Evolutionary conservation across 2,888 invertebrate genomes (phyloP), one percentile per base, ranked within the genome.

Genomic region (Temnothorax rugatulus): DNA sequence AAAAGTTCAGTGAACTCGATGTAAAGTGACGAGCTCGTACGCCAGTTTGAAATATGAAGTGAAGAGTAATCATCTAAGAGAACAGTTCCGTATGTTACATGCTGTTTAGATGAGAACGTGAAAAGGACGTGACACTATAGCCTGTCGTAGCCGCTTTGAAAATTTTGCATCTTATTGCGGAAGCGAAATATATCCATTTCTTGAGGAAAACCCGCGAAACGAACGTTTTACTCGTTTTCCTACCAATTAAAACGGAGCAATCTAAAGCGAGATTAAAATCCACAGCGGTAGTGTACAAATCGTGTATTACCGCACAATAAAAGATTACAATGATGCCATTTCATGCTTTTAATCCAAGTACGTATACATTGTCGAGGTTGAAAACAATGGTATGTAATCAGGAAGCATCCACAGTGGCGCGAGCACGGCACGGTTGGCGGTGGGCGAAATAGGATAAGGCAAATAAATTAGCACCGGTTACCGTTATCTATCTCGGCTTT

Each of bases 391-490:
- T n/a, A n/a, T 15, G 68, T 81, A 85, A 87, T 87, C 71, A 76
- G 85, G 77, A 52, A 87, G 83, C 82, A 71, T 74, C 73, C 61
- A 73, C 71, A 57, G 79, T 34, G 76, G 66, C 44, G 59, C 54
- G 44, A n/a, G 34, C 82, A 61, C 68, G 44, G 29, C 29, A 29
- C 29, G 29, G 29, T 54, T 21, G 54, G 59, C 38, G 82, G 75
- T 71, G 81, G 57, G 44, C 61, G 75, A 34, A 81, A 85, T 64
- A 77, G 89, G 73, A 76, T 71, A 84, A 84, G 84, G 68, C 71
- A 82, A 84, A 89, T 89, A 89, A 89, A 89, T 89, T 89, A 83
- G 88, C 87, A 82, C 59, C 71, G 85, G 83, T 85, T 86, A 82
- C 75, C 83, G 87, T 85, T 87, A 86, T 89, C 90, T 89, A 85